A percentile compares a stretch with the other conserved stretches of the same genome.
These are phyloP conservation scores for Pelvicachromis taeniatus DNA, from an alignment of 2,113 vertebrate species.

Conservation along the genomic window DNA sequence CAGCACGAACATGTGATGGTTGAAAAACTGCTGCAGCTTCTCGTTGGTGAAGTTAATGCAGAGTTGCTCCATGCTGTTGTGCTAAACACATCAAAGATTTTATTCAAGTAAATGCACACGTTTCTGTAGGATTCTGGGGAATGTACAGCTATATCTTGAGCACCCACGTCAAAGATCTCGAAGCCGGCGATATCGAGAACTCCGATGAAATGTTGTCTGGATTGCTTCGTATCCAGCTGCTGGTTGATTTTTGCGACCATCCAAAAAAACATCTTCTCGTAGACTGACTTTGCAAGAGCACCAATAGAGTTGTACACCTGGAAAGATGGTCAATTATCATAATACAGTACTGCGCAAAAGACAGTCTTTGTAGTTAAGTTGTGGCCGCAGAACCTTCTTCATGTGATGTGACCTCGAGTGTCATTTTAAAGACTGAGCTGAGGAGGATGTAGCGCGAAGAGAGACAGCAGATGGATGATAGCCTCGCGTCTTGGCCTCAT, in stretches of 20 bases:
- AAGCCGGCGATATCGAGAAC: slow-evolving; percentile 6
- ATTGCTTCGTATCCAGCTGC: background rate
- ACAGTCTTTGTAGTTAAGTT: background rate
- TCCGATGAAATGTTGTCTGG: slow-evolving; percentile 3
- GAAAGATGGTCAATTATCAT: background rate
- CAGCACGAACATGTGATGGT: slow-evolving; percentile 85
- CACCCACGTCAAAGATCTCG: slow-evolving; percentile 4
- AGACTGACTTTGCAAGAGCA: background rate
- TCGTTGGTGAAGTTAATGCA: slow-evolving; percentile 72
- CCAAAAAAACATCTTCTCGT: slow-evolving; percentile 9
- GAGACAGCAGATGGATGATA: too few relatives aligned
- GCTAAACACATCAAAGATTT: slow-evolving; percentile 44
- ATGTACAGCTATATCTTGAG: background rate
- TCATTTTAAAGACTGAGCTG: background rate
- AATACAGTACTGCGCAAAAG: background rate
- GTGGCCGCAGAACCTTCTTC: background rate
- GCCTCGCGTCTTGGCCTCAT: background rate
- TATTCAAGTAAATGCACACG: accelerated
- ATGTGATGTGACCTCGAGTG: background rate
- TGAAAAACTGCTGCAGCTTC: slow-evolving; percentile 90
- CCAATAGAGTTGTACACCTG: background rate
- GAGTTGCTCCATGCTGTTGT: slow-evolving; percentile 80
- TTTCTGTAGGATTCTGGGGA: background rate
- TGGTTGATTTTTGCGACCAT: slow-evolving; percentile 1
- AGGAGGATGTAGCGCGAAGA: accelerated